phyloP scores from a whole-genome alignment of 2,888 invertebrate species.

The Lithodes maja region DNA sequence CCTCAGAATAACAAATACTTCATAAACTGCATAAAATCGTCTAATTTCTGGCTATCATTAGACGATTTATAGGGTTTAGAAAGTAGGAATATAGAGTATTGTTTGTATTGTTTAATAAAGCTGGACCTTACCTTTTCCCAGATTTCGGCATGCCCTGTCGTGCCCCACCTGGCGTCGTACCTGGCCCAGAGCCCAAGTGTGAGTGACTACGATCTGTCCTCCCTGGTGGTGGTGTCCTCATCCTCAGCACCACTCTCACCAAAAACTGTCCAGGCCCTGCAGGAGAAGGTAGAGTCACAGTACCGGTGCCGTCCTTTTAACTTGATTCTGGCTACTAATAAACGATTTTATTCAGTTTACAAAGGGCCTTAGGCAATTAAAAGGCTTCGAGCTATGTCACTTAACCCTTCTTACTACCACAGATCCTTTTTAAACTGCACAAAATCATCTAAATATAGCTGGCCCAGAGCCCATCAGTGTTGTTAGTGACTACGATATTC shows the following conservation, averaged over 20 bases:
- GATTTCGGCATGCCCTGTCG: conserved; percentile 1
- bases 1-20: no score
- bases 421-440: background rate
- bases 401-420: background rate
- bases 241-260: background rate
- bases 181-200: background rate
- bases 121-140: background rate
- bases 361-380: no score
- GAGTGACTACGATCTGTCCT: background rate
- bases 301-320: no score
- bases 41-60: background rate
- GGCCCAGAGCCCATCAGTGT: background rate
- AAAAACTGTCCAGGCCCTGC: background rate
- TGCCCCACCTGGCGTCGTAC: conserved; percentile 8
- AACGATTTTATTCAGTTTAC: background rate
- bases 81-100: background rate
- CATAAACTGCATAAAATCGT: no score
- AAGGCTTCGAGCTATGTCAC: background rate
- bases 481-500: background rate
- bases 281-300: background rate
- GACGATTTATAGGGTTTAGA: background rate
- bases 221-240: background rate
- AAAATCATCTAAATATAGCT: background rate
- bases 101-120: background rate
- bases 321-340: no score